Evolutionary conservation across 2,888 invertebrate genomes (phyloP), one percentile per base, ranked within the genome.

Genomic region (Stenodema calcarata): DNA sequence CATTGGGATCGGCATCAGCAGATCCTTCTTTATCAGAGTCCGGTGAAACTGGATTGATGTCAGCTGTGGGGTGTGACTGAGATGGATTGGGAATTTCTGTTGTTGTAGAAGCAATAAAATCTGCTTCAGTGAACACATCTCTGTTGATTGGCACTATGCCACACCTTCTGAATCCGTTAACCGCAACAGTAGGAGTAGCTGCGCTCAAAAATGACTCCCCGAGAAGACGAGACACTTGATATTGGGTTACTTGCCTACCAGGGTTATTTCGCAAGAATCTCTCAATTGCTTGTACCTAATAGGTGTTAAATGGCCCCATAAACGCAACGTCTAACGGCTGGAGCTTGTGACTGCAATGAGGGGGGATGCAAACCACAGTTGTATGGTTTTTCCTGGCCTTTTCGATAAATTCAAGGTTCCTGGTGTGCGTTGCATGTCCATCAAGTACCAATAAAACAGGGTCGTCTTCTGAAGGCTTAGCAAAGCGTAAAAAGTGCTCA

Each of bases 111-210:
- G 27, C 18, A 69, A 16, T 23, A 69, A 69, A 82, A n/a, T 54
- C 41, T n/a, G n/a, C 54, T 3, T 54, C 70, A 27, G 27, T 30
- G 16, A 70, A 70, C 70, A 27, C 28, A 27, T 70, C 12, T 70
- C 50, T 50, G 70, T 70, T 88, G 87, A 90, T 90, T 70, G 70
- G 70, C 12, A 30, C 27, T 16, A 76, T 76, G 7, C 76, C 76
- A 23, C 28, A 30, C 88, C 87, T 89, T 80, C 69, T 16, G 89
- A 91, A 91, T 11, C 89, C 90, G 89, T 89, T 90, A 81, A 90
- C 88, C 47, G 90, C 90, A 23, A 89, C 89, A 75, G 76, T 30
- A 85, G 90, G 88, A 41, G 87, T 89, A 73, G 89, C 89, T 30
- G 89, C 89, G 88, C 87, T 89, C 28, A 89, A 70, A 89, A 88